Evolutionary conservation across 2,888 invertebrate genomes (phyloP), one percentile per base, ranked within the genome.

Genomic region (Cristatella mucedo): DNA sequence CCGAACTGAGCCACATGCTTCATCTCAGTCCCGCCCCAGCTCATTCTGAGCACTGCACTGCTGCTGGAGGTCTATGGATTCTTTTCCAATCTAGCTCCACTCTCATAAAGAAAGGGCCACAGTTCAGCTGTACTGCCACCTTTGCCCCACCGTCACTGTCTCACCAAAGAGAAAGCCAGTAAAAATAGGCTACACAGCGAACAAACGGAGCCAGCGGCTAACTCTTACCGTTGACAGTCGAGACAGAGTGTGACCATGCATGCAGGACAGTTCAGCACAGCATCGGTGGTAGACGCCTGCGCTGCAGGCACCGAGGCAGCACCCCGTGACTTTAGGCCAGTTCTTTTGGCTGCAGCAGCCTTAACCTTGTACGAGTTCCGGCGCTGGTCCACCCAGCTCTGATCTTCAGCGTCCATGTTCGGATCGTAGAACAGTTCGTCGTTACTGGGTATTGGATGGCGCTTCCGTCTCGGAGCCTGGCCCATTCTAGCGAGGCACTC

Each of bases 181-280:
- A 7, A 4, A 2, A 19, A 18, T 31, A 44, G 32, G 43, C 16
- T 7, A 19, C n/a, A n/a, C n/a, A n/a, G n/a, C n/a, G 31, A 13
- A n/a, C 26, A 7, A n/a, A 5, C 11, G 11, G 4, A n/a, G 6
- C 9, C 1, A 3, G 15, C 29, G 22, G 40, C 41, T 33, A 45
- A 49, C 29, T 40, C 41, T 37, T 46, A 70, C 70, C 71, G 58
- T 52, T 74, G 74, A 55, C 74, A 74, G 49, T 74, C 74, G 26
- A 70, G 49, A 48, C 73, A 73, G 7, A 74, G 53, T n/a, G 69
- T 59, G 2, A 68, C 64, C 67, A 74, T 71, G 54, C 74, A 74
- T 3, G 72, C 71, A 11, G 74, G 74, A 54, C 74, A 74, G 53
- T 73, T 72, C 11, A 74, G 57, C 11, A 73, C 69, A 5, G 73